Percentiles rank a stretch among this genome's conserved stretches.
Conservation (phyloP, 2,888 invertebrate genomes). For the Nesidiocoris tenuis region DNA sequence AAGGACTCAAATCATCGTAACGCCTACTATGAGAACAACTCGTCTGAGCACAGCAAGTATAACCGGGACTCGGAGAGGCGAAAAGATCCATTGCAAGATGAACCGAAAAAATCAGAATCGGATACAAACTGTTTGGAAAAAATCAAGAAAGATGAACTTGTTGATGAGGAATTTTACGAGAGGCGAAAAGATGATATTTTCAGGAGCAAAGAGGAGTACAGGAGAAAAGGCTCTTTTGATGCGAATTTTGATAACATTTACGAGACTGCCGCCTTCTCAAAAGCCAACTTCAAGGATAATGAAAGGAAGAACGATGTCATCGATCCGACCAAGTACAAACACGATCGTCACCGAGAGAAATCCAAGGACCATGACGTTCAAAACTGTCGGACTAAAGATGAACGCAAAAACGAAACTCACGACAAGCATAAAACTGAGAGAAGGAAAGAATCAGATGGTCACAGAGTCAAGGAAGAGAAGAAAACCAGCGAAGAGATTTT, state of each 20-base stretch:
- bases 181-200: conserved; percentile 49
- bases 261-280: conserved; percentile 45
- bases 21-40: conserved; percentile 33
- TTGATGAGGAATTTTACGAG: conserved; percentile 50
- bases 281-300: conserved; percentile 53
- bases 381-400: conserved; percentile 56
- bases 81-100: conserved; percentile 37
- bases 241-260: conserved; percentile 40
- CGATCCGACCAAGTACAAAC: conserved; percentile 32
- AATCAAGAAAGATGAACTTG: conserved; percentile 55
- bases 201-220: conserved; percentile 50
- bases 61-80: conserved; percentile 41
- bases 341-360: conserved; percentile 45
- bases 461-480: conserved; percentile 41
- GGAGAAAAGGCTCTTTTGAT: conserved; percentile 50
- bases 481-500: conserved; percentile 36
- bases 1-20: conserved; percentile 37
- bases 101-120: conserved; percentile 25
- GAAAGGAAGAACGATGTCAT: conserved; percentile 44
- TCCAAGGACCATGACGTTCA: conserved; percentile 59
- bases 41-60: conserved; percentile 33
- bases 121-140: conserved; percentile 44
- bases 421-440: conserved; percentile 52
- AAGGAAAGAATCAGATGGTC: conserved; percentile 53
- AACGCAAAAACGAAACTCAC: conserved; percentile 53